Percentiles rank a stretch among this genome's conserved stretches.
phyloP scores from a whole-genome alignment of 2,797 vertebrate species.

The Dallia pectoralis region DNA sequence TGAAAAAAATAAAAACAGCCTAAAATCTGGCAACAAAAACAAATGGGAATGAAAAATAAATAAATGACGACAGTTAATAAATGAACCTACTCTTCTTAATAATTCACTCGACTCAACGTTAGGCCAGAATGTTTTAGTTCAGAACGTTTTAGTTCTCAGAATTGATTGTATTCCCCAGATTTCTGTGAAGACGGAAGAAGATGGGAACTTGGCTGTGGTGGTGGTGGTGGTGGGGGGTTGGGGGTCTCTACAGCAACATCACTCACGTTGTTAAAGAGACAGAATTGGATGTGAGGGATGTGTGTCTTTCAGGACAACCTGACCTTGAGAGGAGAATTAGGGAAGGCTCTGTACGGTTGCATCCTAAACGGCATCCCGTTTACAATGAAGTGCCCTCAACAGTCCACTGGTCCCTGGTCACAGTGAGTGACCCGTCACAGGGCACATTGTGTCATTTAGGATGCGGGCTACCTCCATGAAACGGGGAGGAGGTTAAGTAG shows the following conservation, averaged over 20 bases:
- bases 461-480: background rate
- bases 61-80: too few species aligned
- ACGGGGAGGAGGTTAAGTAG: background rate
- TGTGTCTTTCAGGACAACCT: constrained; percentile 66
- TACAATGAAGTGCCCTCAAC: background rate
- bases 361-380: constrained; percentile 15
- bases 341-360: constrained; percentile 44
- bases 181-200: constrained; percentile 50
- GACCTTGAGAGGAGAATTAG: constrained; percentile 67
- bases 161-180: constrained; percentile 39
- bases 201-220: constrained; percentile 24
- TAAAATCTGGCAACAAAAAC: too few species aligned
- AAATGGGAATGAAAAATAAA: too few species aligned
- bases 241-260: constrained; percentile 75
- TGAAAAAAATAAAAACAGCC: too few species aligned
- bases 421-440: constrained; percentile 11
- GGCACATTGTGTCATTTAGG: constrained; percentile 3
- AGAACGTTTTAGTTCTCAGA: background rate
- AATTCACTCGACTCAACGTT: too few species aligned
- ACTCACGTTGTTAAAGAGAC: constrained; percentile 65
- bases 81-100: too few species aligned
- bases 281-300: constrained; percentile 66
- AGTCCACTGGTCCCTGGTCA: background rate
- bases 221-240: constrained; percentile 56
- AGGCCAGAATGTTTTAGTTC: too few species aligned